Evolutionary conservation across 2,888 invertebrate species (phyloP).

Genomic region (Xestia sexstrigata): DNA sequence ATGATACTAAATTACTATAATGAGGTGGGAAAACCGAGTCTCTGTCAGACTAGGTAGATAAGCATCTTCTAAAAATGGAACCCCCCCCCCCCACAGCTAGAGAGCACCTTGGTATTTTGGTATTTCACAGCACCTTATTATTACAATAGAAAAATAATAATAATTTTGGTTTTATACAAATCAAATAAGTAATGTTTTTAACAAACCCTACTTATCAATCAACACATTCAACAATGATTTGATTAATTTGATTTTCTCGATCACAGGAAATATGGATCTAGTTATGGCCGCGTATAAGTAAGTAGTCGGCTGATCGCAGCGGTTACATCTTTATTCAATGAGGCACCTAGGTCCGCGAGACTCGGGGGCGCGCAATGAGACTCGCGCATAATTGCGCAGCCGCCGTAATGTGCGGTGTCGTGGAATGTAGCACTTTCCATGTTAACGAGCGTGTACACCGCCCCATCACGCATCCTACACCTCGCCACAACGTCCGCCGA

Average conservation of each 20-base stretch:
- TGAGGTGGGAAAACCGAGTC: neutral
- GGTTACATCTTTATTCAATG: conserved; percentile 66
- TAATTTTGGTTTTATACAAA: neutral
- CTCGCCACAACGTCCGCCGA: conserved; percentile 83
- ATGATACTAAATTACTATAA: neutral
- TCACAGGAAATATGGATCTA: conserved; percentile 25
- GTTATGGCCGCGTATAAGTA: conserved; percentile 42
- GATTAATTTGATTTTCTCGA: conserved; percentile 17
- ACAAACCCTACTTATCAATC: neutral
- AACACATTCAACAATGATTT: neutral
- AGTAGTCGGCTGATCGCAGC: conserved; percentile 48
- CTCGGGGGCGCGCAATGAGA: conserved; percentile 64
- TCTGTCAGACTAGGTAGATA: neutral
- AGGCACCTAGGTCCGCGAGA: conserved; percentile 57
- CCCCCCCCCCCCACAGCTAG: too few relatives aligned
- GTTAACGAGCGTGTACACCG: conserved; percentile 82
- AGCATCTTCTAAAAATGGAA: neutral
- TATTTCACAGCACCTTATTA: neutral
- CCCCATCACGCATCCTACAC: conserved; percentile 73
- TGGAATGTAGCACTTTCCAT: conserved; percentile 84
- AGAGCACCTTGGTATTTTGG: neutral
- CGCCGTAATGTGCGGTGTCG: conserved; percentile 85
- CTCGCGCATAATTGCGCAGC: conserved; percentile 80
- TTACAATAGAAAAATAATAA: neutral
- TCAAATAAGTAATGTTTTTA: neutral